Evolutionary conservation across 1,140 invertebrate genomes (phyloP).

Genomic region (Triops longicaudatus): DNA sequence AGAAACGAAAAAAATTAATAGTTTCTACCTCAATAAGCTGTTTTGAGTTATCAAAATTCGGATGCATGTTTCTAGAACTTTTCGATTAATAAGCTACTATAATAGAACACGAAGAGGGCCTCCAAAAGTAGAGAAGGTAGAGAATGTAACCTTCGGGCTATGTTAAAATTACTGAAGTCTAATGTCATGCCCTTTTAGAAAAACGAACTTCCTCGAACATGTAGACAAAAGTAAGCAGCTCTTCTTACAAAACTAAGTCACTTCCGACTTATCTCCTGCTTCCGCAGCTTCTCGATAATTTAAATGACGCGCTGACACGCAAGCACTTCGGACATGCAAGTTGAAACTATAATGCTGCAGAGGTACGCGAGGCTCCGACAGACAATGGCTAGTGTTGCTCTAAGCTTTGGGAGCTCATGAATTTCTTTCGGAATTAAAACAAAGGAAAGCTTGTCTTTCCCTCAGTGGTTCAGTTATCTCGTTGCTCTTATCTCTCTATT

Average conservation of each 20-base stretch:
- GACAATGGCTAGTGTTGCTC: background rate
- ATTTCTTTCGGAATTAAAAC: background rate
- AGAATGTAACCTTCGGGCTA: background rate
- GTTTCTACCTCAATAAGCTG: no score
- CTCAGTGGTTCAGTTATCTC: no score
- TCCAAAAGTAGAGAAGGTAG: background rate
- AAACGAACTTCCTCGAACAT: background rate
- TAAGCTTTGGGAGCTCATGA: background rate
- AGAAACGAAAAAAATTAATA: no score
- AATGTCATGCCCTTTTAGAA: background rate
- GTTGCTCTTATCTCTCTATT: no score
- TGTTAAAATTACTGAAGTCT: background rate
- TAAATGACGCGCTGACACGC: conserved; percentile 1
- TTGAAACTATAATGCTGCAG: conserved; percentile 6
- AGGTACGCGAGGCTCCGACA: background rate
- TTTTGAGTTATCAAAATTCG: no score
- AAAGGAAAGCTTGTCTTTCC: background rate
- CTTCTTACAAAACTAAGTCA: background rate
- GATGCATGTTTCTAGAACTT: no score
- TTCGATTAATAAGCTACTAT: no score
- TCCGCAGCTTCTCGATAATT: conserved; percentile 12
- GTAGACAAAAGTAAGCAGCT: background rate
- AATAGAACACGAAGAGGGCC: no score
- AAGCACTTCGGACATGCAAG: background rate
- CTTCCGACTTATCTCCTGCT: background rate